Evolutionary conservation across 2,797 vertebrate genomes (phyloP).

Genomic region (Siniperca scherzeri): DNA sequence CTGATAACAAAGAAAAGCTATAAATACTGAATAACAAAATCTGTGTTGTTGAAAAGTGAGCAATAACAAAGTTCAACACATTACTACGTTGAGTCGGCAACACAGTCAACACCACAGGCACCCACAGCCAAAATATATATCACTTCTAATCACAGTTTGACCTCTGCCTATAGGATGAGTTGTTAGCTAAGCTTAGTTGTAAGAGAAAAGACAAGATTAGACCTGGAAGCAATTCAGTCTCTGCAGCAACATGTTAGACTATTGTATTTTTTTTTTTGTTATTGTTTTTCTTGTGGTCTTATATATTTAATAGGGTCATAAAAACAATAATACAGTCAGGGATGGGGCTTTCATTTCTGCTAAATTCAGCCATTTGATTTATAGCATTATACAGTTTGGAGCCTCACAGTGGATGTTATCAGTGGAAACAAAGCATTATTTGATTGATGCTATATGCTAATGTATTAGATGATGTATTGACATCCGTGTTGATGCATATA

Average conservation of each 20-base stretch:
- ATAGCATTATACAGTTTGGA: background rate
- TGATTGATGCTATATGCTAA: background rate
- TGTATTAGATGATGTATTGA: slow-evolving; percentile 17
- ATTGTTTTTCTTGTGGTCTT: background rate
- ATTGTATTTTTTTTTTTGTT: background rate
- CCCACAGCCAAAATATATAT: background rate
- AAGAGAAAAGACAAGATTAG: slow-evolving; percentile 19
- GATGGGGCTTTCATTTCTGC: too few species aligned
- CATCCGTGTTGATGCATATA: background rate
- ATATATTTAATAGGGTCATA: background rate
- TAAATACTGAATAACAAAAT: background rate
- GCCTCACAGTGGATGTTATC: background rate
- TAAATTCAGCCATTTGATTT: background rate
- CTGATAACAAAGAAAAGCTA: background rate
- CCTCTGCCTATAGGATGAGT: slow-evolving; percentile 8
- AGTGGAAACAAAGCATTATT: background rate
- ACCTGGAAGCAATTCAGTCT: background rate
- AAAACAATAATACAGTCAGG: background rate
- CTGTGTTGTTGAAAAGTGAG: background rate
- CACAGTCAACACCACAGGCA: background rate
- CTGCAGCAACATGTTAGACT: background rate
- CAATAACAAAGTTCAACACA: background rate
- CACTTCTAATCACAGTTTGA: slow-evolving; percentile 34
- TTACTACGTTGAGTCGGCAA: background rate
- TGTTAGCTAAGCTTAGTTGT: slow-evolving; percentile 19